These are phyloP conservation scores for Cynoglossus semilaevis DNA, from an alignment of 2,113 vertebrate genomes.

Conservation along the genomic window DNA sequence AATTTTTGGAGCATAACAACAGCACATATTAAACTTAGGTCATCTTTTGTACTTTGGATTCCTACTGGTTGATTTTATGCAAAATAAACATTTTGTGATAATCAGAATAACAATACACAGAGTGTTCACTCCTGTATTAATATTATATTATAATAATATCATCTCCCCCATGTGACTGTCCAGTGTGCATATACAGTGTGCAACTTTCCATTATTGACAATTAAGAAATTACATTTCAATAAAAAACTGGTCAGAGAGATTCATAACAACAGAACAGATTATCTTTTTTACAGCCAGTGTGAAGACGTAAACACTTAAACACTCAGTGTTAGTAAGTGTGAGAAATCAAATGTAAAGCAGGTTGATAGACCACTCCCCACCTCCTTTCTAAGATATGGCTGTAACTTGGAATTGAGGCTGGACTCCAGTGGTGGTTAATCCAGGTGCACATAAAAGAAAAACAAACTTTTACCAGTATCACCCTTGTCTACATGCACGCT, in stretches of 20 bases:
- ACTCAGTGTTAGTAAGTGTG: constrained; percentile 49
- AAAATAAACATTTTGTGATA: not conserved
- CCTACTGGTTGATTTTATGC: not conserved
- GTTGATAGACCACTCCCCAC: constrained; percentile 3
- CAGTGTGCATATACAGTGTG: not conserved
- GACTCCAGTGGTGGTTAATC: constrained; percentile 14
- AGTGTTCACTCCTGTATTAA: not conserved
- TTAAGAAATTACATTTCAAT: not conserved
- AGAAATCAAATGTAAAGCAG: constrained; percentile 6
- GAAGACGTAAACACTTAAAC: constrained; percentile 6
- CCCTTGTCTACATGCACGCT: constrained; percentile 32
- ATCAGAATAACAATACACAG: not conserved
- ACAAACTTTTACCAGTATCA: constrained; percentile 31
- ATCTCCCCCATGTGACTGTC: constrained; percentile 9
- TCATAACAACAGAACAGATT: constrained; percentile 8
- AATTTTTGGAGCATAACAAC: constrained; percentile 14
- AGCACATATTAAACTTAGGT: not conserved
- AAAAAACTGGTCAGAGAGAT: constrained; percentile 5
- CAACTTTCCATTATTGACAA: not conserved
- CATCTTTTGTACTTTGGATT: not conserved
- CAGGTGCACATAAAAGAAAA: not conserved
- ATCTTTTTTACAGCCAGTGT: constrained; percentile 22
- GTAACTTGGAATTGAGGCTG: constrained; percentile 24
- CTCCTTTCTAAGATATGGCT: not conserved
- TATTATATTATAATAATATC: too few relatives aligned